Conservation (phyloP, 2,888 invertebrate species). For the Trachelus stipa region DNA sequence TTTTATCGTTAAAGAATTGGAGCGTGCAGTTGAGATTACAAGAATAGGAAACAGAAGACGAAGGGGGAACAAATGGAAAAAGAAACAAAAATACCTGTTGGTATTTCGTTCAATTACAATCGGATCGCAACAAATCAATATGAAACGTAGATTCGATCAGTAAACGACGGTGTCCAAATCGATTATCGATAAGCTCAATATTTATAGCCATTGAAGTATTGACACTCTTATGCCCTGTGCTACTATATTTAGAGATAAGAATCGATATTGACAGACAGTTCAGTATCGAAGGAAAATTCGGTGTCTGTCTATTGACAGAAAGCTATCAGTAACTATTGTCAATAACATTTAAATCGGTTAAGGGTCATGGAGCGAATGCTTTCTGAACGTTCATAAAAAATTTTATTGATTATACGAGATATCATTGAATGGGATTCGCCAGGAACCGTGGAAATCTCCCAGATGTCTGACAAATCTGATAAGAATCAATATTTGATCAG, state of each 20-base stretch:
- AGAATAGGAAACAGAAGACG: background rate
- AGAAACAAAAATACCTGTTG: background rate
- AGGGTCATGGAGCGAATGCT: background rate
- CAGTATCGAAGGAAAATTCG: background rate
- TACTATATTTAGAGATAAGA: background rate
- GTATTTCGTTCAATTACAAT: background rate
- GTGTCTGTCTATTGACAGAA: background rate
- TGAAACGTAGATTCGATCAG: background rate
- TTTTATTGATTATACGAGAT: background rate
- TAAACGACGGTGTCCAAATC: background rate
- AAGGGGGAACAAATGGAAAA: too few species aligned
- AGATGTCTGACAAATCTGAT: background rate
- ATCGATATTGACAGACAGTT: background rate
- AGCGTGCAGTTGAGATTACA: background rate
- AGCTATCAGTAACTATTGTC: background rate
- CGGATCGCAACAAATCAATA: background rate
- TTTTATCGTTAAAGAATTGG: background rate
- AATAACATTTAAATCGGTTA: background rate
- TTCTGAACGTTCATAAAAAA: background rate
- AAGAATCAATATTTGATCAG: background rate
- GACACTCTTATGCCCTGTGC: background rate
- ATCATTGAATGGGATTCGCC: background rate
- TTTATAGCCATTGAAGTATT: background rate
- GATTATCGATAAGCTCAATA: background rate
- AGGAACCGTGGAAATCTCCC: constrained; percentile 1